A percentile compares a stretch with the other conserved stretches of the same genome.
phyloP scores from a whole-genome alignment of 37 sponge, comb jelly and placozoan genomes.

The Axinella damicornis region DNA sequence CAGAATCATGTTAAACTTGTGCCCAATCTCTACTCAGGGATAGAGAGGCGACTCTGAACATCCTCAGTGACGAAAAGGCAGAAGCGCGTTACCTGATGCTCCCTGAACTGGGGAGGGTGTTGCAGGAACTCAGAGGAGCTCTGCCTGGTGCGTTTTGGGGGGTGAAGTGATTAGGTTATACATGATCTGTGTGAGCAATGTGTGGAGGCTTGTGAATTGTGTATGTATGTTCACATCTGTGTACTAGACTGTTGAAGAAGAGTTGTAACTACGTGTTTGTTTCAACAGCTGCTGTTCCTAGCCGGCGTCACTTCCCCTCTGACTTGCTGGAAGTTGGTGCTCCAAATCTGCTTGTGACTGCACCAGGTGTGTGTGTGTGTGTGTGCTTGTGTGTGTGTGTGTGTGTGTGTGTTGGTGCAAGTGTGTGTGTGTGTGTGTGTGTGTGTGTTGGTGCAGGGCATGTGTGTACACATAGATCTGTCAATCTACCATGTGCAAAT shows the following conservation, averaged over 20 bases:
- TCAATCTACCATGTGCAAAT: too few species aligned
- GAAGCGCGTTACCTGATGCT: background rate
- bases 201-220: too few species aligned
- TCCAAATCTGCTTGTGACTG: conserved; percentile 25
- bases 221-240: background rate
- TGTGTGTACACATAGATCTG: too few species aligned
- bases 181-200: too few species aligned
- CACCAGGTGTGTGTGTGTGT: conserved; percentile 24
- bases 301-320: background rate
- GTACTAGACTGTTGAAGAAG: background rate
- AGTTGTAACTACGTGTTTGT: too few species aligned
- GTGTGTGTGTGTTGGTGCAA: too few species aligned
- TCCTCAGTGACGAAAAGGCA: too few species aligned
- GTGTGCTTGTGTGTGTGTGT: too few species aligned
- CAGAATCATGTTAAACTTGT: too few species aligned
- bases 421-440: too few species aligned
- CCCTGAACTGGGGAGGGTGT: conserved; percentile 9
- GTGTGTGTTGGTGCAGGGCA: too few species aligned
- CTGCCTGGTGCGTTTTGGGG: background rate
- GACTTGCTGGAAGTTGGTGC: conserved; percentile 22
- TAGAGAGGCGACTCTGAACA: background rate
- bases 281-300: conserved; percentile 23
- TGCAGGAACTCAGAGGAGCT: background rate
- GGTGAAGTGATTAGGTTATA: background rate
- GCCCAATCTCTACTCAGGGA: too few species aligned